Evolutionary conservation across 2,797 vertebrate species (phyloP).

Genomic region (Tenualosa thibaudeaui): DNA sequence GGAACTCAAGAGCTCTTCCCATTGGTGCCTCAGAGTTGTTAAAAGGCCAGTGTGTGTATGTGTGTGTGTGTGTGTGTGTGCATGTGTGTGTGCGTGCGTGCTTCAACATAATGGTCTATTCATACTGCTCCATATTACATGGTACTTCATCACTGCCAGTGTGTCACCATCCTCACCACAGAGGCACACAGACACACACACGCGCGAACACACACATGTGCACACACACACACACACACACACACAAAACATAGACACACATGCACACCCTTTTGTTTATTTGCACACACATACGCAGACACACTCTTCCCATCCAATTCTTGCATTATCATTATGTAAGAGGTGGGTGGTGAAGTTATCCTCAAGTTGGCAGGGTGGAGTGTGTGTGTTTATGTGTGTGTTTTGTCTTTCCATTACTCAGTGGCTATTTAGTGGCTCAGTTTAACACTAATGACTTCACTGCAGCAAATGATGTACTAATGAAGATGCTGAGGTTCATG

Average conservation of each 20-base stretch:
- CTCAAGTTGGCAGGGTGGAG: background rate
- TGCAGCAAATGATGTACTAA: background rate
- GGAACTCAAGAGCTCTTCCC: background rate
- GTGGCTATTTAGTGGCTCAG: background rate
- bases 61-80: conserved; percentile 45
- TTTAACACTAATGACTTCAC: background rate
- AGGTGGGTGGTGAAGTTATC: background rate
- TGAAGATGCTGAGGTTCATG: background rate
- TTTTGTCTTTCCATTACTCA: background rate
- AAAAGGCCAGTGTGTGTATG: conserved; percentile 42
- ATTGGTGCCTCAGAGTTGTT: background rate
- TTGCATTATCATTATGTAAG: background rate
- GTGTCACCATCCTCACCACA: background rate
- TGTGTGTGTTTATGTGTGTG: background rate
- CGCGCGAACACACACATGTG: background rate
- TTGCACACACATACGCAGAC: background rate
- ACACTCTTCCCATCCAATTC: background rate
- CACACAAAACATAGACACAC: background rate
- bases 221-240: background rate
- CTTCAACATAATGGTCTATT: background rate
- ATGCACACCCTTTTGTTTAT: background rate
- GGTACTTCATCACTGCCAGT: background rate
- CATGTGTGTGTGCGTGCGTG: conserved; percentile 41
- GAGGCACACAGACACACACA: background rate
- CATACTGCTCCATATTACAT: background rate